Conservation (phyloP, 1,140 invertebrate species). For the Ips nitidus region DNA sequence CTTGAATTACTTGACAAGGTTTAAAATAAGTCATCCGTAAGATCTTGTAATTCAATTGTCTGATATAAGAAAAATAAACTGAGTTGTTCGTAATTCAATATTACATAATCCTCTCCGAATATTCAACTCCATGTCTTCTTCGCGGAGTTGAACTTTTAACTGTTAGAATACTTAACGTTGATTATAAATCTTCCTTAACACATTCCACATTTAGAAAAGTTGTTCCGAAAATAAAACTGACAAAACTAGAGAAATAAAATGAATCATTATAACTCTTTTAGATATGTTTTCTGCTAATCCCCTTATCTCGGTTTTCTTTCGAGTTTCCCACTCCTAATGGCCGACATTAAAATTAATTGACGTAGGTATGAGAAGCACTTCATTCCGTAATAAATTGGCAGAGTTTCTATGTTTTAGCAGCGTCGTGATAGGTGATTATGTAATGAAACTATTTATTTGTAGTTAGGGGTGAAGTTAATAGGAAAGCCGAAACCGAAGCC, state of each 20-base stretch:
- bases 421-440: neutral
- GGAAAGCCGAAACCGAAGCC: conserved; percentile 57
- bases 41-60: too few species aligned
- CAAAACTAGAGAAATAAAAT: conserved; percentile 11
- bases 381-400: conserved; percentile 15
- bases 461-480: conserved; percentile 59
- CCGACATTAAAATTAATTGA: conserved; percentile 14
- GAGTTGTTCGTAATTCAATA: too few species aligned
- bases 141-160: conserved; percentile 2
- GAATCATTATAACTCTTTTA: conserved; percentile 24
- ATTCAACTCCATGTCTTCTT: conserved; percentile 22
- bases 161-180: conserved; percentile 16
- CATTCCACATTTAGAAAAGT: conserved; percentile 21
- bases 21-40: neutral
- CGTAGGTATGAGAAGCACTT: conserved; percentile 4
- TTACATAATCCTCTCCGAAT: conserved; percentile 11
- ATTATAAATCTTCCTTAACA: conserved; percentile 32
- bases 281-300: conserved; percentile 20
- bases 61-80: too few species aligned
- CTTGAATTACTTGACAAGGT: conserved; percentile 3
- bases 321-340: conserved; percentile 2
- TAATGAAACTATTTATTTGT: conserved; percentile 11
- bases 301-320: neutral
- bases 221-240: conserved; percentile 8
- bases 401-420: conserved; percentile 2